Evolutionary conservation across 2,113 vertebrate genomes (phyloP), one percentile per base, ranked within the genome.

Genomic region (Centropus unirufus): DNA sequence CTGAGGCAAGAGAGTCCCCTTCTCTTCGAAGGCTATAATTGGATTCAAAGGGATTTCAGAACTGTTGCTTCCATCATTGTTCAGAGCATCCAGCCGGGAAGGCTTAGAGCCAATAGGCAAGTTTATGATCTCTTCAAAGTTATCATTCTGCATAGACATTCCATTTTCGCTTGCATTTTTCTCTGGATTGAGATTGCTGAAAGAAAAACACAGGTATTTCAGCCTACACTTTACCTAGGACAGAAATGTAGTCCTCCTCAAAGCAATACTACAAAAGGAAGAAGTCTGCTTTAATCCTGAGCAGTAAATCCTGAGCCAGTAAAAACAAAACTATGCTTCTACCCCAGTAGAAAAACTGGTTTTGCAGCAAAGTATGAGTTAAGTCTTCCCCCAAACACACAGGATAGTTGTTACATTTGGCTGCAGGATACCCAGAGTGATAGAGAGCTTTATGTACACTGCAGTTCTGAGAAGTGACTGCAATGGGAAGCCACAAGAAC

Each of bases 81-180:
- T 97, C 95, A 98, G 88, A 91, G 98, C 93, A 85, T 98, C 98
- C 96, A 98, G 90, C 82, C 97, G 98, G 59, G 98, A 95, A 94
- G 98, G 90, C 95, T 98, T 99, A 89, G 98, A 98, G 93, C 98
- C 98, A 66, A 98, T 51, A 72, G 99, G 98, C 84, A 99, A 97
- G 40, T 98, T 98, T 89, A 99, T 98, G 97, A 98, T 98, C 97
- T 99, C 99, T 95, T 99, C 99, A 87, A 99, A 99, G 68, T 95
- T 97, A 75, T 98, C 98, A 72, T 97, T 97, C 93, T 98, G 97
- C 83, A 90, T 44, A 88, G 98, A 94, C 72, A 98, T 96, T 59
- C 99, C 99, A 40, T 99, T 99, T 98, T 99, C 99, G 80, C 98
- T 99, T 94, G 97, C 69, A 8, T 97, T 97, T 72, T 96, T 82